Evolutionary conservation across 2,888 invertebrate genomes (phyloP), one percentile per base, ranked within the genome.

Genomic region (Lydus trimaculatus): DNA sequence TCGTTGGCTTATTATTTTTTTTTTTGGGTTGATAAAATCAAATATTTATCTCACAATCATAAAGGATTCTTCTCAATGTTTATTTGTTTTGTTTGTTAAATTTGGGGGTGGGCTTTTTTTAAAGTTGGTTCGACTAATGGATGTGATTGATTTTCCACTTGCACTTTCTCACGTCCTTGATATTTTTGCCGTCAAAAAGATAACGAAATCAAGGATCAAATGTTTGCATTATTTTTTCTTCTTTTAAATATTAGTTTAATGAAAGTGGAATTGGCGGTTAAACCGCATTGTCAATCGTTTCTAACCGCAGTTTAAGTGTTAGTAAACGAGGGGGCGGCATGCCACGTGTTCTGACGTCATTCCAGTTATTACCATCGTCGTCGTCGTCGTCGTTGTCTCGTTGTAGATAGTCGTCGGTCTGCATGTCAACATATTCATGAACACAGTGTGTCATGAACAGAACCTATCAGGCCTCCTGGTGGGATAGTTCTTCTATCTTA

Each of bases 391-490:
- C 28, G 33, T 33, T 15, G 36, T 15, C 28, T n/a, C n/a, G n/a
- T n/a, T n/a, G n/a, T n/a, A n/a, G n/a, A n/a, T n/a, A n/a, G n/a
- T n/a, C n/a, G 28, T 9, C 17, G 75, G 70, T 73, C 73, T 72
- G 74, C 76, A 72, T 75, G 78, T 79, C 78, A 77, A 78, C 74
- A 73, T 79, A 79, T 79, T 78, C 78, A 79, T 79, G 76, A 76
- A 76, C 48, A 36, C 5, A 17, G 43, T 8, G 74, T 79, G 78
- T 77, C 79, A 78, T 67, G 73, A 75, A 75, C 79, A 78, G 78
- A 75, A 64, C 23, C 36, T 33, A 33, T 20, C 62, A 28, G 31
- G 63, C 11, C 58, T 33, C n/a, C 48, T 65, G 62, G 63, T 60
- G 61, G 62, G 64, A 58, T 36, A 58, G 65, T 17, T 31, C 58